Evolutionary conservation across 2,888 invertebrate genomes (phyloP), one percentile per base, ranked within the genome.

Genomic region (Drosophila atroscutellata): DNA sequence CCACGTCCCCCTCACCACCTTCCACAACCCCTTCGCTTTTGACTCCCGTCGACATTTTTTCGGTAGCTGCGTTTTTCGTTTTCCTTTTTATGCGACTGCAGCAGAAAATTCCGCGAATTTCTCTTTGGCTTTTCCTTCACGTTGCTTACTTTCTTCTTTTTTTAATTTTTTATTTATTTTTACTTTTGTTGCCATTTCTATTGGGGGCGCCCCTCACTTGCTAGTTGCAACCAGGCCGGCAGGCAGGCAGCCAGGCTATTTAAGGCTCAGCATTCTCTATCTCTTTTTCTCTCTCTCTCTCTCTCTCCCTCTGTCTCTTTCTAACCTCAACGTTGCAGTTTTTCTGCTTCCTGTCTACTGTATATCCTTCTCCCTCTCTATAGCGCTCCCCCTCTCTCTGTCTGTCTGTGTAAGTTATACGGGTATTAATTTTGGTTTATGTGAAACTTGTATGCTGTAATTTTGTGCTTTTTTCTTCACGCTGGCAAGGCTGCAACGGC

Each of bases 361-460:
- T 61, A 51, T 47, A 45, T 49, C 24, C 42, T 51, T 34, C 28
- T 36, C 32, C 30, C 11, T 39, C 52, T 49, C 18, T 36, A 45
- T 18, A n/a, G 30, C 32, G 30, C 11, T 15, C 49, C 1, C 11
- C 54, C 49, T 24, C 20, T 6, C 26, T 28, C 5, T 50, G 18
- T 26, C 20, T 52, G 3, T 68, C 69, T 75, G 72, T 78, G 86
- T 76, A 83, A 81, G 71, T 83, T 86, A 83, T 86, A 86, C 69
- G 81, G 83, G 86, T 86, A 88, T 85, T 85, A 83, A 88, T 83
- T 85, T 88, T 88, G 86, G 79, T 88, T 85, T 85, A 85, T 85
- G 81, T 83, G 81, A 86, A 88, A 81, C 86, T 88, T 78, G 81
- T 76, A 81, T 74, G 75, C 75, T 80, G 81, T 76, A 80, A 72